Base-by-base conservation (phyloP, 35 echinoderm and acorn worm genomes). In the Diadema setosum region DNA sequence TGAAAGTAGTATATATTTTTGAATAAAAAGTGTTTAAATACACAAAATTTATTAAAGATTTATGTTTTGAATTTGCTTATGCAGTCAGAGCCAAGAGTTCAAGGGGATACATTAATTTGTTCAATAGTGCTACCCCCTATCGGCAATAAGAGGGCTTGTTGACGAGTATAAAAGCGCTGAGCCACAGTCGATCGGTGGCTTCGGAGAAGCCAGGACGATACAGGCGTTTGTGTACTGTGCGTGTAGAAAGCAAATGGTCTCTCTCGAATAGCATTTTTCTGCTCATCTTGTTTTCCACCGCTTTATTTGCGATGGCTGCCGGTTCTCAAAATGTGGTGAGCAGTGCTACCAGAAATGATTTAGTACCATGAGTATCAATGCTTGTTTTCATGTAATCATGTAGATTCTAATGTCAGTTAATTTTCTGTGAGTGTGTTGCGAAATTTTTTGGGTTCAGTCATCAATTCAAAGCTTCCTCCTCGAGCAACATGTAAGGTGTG, bases 141-240 rank as follows among this genome's bases (percentile, higher is more conserved):
- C 64, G 27, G 42, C 26, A 24, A 16, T 44, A 48, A 11, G 36
- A 70, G 85, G 44, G 75, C 85, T 87, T 87, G 85, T 73, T 87
- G 81, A 84, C 58, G 81, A 70, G 88, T 90, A 90, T 90, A 90
- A 83, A 90, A 90, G 75, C 88, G 58, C 16, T 64, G 80, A 36
- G 81, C 88, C 63, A 63, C 88, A 90, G 81, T 73, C 56, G 55
- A 14, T 44, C 30, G 37, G 80, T 90, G 88, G 88, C 88, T 90
- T 90, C 88, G 88, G 88, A 25, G 88, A 84, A 84, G 88, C 88
- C 88, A 14, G 57, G 35, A 87, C 46, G 17, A 40, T 30, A 11
- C 39, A 9, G 9, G 26, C 14, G 58, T 45, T 2, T 46, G 52
- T 24, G 40, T 30, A 15, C 26, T 36, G 41, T 42, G n/a, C 57